Percentiles rank a stretch among this genome's conserved stretches.
Conservation (phyloP, 2,113 vertebrate species). For the Ceyx melanurus region DNA sequence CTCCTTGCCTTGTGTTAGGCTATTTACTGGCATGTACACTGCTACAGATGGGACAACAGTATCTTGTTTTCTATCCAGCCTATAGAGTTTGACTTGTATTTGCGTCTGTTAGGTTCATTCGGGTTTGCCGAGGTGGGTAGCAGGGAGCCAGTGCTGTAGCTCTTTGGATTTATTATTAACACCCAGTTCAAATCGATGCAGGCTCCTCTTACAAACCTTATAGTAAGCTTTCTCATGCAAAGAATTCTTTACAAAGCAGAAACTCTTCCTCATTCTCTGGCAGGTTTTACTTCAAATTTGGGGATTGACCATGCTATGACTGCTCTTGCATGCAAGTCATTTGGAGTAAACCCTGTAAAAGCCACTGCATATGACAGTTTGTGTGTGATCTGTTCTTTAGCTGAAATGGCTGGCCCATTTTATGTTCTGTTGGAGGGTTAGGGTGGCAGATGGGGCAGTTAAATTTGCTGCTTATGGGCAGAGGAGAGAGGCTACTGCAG, state of each 20-base stretch:
- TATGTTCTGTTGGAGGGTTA: background rate
- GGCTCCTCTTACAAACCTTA: background rate
- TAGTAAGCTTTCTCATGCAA: background rate
- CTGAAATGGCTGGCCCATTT: background rate
- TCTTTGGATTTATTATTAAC: slow-evolving; percentile 22
- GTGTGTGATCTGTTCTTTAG: background rate
- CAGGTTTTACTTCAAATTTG: background rate
- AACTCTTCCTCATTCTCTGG: background rate
- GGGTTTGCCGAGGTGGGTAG: slow-evolving; percentile 24
- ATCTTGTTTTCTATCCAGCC: slow-evolving; percentile 38
- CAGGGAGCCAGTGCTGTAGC: background rate
- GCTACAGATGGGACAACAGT: slow-evolving; percentile 57
- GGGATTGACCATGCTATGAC: background rate
- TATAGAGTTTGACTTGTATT: slow-evolving; percentile 10
- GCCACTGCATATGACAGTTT: background rate
- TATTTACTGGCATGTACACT: slow-evolving; percentile 32
- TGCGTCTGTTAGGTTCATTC: slow-evolving; percentile 20
- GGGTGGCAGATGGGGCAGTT: slow-evolving; percentile 39
- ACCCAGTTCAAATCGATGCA: background rate
- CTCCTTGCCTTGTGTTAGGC: slow-evolving; percentile 5
- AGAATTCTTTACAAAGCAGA: background rate
- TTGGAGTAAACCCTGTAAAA: background rate
- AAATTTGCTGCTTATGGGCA: slow-evolving; percentile 14
- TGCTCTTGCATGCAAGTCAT: background rate
- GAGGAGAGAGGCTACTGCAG: background rate